Conservation (phyloP, 2,797 vertebrate species). For the Micropoecilia bifurca region DNA sequence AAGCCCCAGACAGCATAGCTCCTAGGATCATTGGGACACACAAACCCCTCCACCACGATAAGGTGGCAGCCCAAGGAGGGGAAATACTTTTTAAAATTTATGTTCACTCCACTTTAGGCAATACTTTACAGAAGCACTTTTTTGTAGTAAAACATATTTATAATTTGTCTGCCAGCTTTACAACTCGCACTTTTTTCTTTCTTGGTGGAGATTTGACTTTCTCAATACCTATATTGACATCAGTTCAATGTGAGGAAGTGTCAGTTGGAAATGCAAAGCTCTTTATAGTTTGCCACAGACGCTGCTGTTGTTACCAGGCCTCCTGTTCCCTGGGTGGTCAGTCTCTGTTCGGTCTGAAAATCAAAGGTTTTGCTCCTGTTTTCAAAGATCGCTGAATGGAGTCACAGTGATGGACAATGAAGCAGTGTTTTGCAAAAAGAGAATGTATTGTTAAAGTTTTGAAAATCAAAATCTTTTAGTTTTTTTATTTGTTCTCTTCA, state of each 20-base stretch:
- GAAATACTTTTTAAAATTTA: background rate
- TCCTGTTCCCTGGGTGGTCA: conserved; percentile 48
- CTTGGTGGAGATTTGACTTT: background rate
- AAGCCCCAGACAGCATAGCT: no score
- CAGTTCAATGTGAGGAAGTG: background rate
- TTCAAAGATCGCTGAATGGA: conserved; percentile 34
- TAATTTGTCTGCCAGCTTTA: background rate
- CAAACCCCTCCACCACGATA: no score
- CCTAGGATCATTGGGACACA: no score
- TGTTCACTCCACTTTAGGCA: background rate
- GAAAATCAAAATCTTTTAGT: background rate
- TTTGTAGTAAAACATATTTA: background rate
- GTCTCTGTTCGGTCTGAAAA: conserved; percentile 37
- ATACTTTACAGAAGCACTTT: background rate
- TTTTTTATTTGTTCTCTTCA: background rate
- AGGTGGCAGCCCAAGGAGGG: no score
- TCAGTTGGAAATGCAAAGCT: background rate
- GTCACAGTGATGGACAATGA: conserved; percentile 32
- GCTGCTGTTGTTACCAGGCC: conserved; percentile 42
- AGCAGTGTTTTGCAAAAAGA: conserved; percentile 23
- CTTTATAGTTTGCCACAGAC: conserved; percentile 52
- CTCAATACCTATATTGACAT: background rate
- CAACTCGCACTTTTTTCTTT: no score
- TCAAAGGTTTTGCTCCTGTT: conserved; percentile 46
- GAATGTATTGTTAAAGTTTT: background rate